These are phyloP conservation scores for Tetragnatha versicolor DNA, from an alignment of 1,140 invertebrate genomes.

Conservation along the genomic window DNA sequence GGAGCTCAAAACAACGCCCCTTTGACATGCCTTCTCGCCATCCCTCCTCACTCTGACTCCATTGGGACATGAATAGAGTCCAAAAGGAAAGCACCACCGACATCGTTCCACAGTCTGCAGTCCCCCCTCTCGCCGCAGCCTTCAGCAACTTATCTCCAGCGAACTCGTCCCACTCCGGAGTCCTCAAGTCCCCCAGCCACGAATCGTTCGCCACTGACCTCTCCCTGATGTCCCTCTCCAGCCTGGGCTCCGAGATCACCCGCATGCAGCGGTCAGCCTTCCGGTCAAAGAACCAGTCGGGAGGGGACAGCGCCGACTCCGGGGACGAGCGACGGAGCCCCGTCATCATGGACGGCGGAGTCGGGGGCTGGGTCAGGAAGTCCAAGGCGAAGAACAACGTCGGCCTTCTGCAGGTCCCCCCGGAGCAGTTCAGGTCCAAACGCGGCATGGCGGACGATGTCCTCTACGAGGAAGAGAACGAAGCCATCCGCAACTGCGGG, in stretches of 20 bases:
- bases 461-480: constrained; percentile 79
- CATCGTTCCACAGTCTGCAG: neutral
- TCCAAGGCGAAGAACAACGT: constrained; percentile 5
- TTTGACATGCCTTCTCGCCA: neutral
- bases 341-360: constrained; percentile 42
- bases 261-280: constrained; percentile 26
- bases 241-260: constrained; percentile 70
- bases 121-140: neutral
- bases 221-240: constrained; percentile 80
- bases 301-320: constrained; percentile 23
- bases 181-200: constrained; percentile 77
- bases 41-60: neutral
- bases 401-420: constrained; percentile 46
- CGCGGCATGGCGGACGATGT: constrained; percentile 65
- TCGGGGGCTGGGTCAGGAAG: constrained; percentile 41
- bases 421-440: constrained; percentile 40
- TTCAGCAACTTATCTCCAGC: constrained; percentile 19
- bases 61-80: constrained; percentile 24
- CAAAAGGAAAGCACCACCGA: constrained; percentile 11
- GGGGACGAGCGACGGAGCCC: constrained; percentile 44
- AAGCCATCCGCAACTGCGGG: constrained; percentile 77
- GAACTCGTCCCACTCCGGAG: constrained; percentile 21
- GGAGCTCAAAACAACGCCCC: neutral
- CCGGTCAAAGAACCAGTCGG: neutral
- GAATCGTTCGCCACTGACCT: constrained; percentile 83